Conservation (phyloP, 1,140 invertebrate species). For the Bombyx mandarina region DNA sequence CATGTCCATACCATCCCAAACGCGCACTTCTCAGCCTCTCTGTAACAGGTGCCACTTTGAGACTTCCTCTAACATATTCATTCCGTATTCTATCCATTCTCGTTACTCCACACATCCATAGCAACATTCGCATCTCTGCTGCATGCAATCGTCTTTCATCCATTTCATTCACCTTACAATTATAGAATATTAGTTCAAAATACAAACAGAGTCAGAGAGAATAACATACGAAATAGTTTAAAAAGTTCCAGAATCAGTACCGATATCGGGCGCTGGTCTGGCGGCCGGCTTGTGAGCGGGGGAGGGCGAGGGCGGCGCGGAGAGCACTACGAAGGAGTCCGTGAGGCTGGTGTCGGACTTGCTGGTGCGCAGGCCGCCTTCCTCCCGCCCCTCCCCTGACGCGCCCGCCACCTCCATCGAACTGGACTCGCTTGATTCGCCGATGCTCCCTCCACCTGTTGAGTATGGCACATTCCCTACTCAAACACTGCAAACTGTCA, state of each 20-base stretch:
- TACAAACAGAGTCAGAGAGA: background rate
- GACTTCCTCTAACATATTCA: too few relatives aligned
- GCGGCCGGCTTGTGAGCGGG: conserved; percentile 4
- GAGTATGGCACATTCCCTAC: background rate
- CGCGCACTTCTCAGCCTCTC: too few relatives aligned
- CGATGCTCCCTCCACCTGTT: conserved; percentile 62
- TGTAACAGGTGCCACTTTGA: too few relatives aligned
- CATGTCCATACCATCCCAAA: too few relatives aligned
- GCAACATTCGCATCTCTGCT: too few relatives aligned
- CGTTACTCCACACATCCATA: too few relatives aligned
- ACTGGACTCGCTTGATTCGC: conserved; percentile 55
- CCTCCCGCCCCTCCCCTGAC: conserved; percentile 21
- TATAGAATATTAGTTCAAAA: background rate
- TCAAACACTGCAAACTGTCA: too few relatives aligned
- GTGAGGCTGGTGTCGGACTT: conserved; percentile 93
- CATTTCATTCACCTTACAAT: too few relatives aligned
- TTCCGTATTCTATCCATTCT: too few relatives aligned
- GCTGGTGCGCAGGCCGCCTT: conserved; percentile 77
- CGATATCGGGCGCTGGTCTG: background rate
- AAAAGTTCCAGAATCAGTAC: background rate
- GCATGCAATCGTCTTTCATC: too few relatives aligned
- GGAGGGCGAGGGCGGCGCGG: conserved; percentile 64
- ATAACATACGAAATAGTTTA: too few relatives aligned
- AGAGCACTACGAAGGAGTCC: conserved; percentile 90
- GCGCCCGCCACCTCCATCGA: conserved; percentile 28